Percentiles rank a stretch among this genome's conserved stretches.
Evolutionary conservation across 2,797 vertebrate species (phyloP).

Genomic region (Danio aesculapii): DNA sequence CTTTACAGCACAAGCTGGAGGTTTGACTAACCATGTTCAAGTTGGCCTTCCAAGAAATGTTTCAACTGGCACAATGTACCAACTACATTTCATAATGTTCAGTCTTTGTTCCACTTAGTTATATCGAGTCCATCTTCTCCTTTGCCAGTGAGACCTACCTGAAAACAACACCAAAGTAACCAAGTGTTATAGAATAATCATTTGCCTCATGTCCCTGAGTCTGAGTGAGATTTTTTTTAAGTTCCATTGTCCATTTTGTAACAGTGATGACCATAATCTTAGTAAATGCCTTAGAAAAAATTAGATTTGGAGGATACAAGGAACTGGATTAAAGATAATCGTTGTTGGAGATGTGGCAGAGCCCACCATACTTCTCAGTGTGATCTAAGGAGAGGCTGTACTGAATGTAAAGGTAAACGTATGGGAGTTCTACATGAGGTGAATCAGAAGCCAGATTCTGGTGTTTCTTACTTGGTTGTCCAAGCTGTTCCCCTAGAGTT

Average conservation of each 20-base stretch:
- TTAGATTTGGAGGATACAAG: neutral
- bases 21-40: neutral
- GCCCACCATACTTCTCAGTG: neutral
- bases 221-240: too few relatives aligned
- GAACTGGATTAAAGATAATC: neutral
- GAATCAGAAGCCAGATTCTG: neutral
- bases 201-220: neutral
- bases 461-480: neutral
- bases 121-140: neutral
- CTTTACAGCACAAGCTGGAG: neutral
- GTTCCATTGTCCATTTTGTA: neutral
- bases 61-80: neutral
- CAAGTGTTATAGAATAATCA: neutral
- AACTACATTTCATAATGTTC: neutral
- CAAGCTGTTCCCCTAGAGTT: neutral
- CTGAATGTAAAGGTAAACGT: neutral
- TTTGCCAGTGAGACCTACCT: neutral
- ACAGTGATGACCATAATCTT: neutral
- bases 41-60: neutral
- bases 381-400: neutral
- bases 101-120: neutral
- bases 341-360: slow-evolving; percentile 2
- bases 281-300: slow-evolving; percentile 13
- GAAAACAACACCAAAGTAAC: neutral
- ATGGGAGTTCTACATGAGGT: neutral